Percentiles rank a stretch among this genome's conserved stretches.
Conservation (phyloP, 2,888 invertebrate species). For the Notocelia uddmanniana region DNA sequence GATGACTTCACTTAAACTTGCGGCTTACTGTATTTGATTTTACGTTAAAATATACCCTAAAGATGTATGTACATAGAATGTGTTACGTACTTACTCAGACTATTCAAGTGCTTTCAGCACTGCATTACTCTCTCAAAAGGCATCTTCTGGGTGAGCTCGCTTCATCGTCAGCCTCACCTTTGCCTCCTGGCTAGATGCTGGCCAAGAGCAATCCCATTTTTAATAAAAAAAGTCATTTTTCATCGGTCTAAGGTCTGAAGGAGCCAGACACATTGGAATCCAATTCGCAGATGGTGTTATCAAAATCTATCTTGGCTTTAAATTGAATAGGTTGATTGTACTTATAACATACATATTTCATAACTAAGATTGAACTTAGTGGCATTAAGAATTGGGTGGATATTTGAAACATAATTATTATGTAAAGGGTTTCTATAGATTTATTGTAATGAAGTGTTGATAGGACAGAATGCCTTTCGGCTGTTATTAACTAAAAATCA, state of each 20-base stretch:
- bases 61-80: too few species aligned
- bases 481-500: constrained; percentile 15
- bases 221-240: too few species aligned
- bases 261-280: neutral
- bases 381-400: neutral
- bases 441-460: constrained; percentile 24
- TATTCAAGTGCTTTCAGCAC: neutral
- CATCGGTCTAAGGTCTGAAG: constrained; percentile 1
- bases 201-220: too few species aligned
- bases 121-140: too few species aligned
- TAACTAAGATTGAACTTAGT: neutral
- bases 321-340: neutral
- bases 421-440: neutral
- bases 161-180: too few species aligned
- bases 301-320: neutral
- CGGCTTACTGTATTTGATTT: too few species aligned
- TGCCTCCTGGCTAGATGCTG: too few species aligned
- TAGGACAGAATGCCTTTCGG: constrained; percentile 29
- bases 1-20: too few species aligned
- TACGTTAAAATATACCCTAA: too few species aligned
- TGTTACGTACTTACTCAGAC: neutral
- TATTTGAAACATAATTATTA: neutral
- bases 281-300: neutral
- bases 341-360: neutral
- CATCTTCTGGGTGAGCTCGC: too few species aligned